Evolutionary conservation across 2,113 vertebrate species (phyloP).

Genomic region (Ondatra zibethicus): DNA sequence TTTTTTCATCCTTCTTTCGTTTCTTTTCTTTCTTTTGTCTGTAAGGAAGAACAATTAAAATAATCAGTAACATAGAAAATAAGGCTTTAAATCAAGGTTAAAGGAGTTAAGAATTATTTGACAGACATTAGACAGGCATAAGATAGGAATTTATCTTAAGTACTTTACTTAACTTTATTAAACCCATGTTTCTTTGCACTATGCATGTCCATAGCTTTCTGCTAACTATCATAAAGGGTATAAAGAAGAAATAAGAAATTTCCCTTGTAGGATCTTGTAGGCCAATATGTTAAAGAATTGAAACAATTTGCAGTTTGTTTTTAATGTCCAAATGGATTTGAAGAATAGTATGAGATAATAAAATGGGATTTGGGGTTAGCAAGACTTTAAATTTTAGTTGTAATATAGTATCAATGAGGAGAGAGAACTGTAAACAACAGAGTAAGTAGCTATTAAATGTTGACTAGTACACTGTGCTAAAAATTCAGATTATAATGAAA

Average conservation of each 20-base stretch:
- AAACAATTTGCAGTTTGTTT: constrained; percentile 12
- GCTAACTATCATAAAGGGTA: background rate
- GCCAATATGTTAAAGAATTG: background rate
- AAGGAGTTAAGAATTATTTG: background rate
- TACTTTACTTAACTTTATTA: constrained; percentile 46
- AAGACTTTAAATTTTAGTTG: background rate
- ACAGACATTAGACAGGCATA: background rate
- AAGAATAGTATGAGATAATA: background rate
- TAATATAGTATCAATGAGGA: background rate
- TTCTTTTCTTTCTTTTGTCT: constrained; percentile 7
- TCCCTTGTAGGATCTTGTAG: background rate
- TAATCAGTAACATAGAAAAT: constrained; percentile 31
- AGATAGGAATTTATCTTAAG: background rate
- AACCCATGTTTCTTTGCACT: constrained; percentile 9
- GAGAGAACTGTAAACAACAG: background rate
- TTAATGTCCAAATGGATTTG: background rate
- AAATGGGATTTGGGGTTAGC: background rate
- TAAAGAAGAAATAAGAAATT: constrained; percentile 14
- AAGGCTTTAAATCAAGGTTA: constrained; percentile 37
- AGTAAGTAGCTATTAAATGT: background rate
- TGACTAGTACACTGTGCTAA: background rate
- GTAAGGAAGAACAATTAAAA: constrained; percentile 58
- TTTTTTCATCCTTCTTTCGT: no score
- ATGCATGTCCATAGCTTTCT: background rate
- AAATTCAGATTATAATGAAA: background rate